Evolutionary conservation across 2,113 vertebrate species (phyloP), one percentile per base, ranked within the genome.

Genomic region (Sphyrna mokarran): DNA sequence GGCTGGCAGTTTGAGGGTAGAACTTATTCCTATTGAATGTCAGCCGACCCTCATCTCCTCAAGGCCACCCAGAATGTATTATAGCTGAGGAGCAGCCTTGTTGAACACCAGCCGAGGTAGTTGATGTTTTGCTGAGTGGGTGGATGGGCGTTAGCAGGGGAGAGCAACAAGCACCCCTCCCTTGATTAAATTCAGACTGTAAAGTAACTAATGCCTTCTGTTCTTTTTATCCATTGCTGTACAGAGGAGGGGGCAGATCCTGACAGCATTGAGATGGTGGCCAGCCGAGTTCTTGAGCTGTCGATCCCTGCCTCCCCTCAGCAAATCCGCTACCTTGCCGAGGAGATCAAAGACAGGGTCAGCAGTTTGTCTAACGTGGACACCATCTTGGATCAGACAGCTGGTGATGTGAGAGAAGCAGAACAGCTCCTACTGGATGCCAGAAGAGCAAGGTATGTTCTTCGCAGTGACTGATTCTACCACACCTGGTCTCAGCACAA

Each of bases 211-310:
- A 95, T 26, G 14, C 48, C 23, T 29, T 91, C 37, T 54, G n/a
- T 58, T 58, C 20, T 40, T 33, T 91, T 91, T 16, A 54, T 33
- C 89, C 43, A 72, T n/a, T 95, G 97, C 93, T 95, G 91, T 16
- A 1, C 97, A 99, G 99, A 99, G 97, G 99, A 99, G 95, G 99
- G 99, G 0, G 99, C 99, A 0, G 98, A 99, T 96, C 99, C 99
- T 0, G 98, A 99, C 96, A 99, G 98, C 97, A 99, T 99, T 58
- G 98, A 99, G 96, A 98, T 97, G 23, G 98, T 99, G 78, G 99
- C 99, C 0, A 98, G 98, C 96, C 98, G 97, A 0, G 99, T 99
- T 83, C 96, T 99, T 97, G 98, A 98, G 96, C 98, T 99, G 61
- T 99, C 98, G 22, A 99, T 99, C 96, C 99, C 99, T 0, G 99